Base-by-base conservation (phyloP, 2,797 vertebrate species). In the Lagocephalus sceleratus region DNA sequence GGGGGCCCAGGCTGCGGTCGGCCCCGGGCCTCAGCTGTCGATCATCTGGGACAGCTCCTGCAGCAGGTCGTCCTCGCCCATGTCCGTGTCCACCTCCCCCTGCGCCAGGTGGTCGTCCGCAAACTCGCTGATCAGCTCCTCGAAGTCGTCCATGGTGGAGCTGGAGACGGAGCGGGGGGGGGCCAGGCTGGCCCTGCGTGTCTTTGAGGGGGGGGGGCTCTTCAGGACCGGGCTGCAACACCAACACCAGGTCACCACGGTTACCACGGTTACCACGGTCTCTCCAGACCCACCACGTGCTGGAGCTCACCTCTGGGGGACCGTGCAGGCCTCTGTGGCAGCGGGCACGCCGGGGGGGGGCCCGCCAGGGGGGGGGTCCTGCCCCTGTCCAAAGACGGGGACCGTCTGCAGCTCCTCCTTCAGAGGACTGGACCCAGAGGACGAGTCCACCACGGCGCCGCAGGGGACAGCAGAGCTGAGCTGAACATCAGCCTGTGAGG, bases 41-140 rank as follows among this genome's bases (percentile, higher is more conserved):
- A 87, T 87, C 87, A 87, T 86, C 20, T 87, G 83, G 0, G 83
- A 85, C 47, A 89, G 79, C 20, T 89, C 88, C 58, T 85, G 82
- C 43, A 87, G 65, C 51, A 89, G 70, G 66, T 93, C 90, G 1
- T 89, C 88, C 48, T 87, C 95, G 16, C 93, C 94, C 3, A 98
- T 94, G 20, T 87, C 91, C 0, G 93, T 90, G 64, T 98, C 95
- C 10, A 96, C 88, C 6, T 95, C 94, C 5, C 88, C 46, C 1
- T 21, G 93, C 68, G 94, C 94, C 55, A 96, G 80, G 48, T 93
- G 93, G 60, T 94, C 94, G 17, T 92, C 94, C 0, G 94, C 94
- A 84, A 99, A 97, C 79, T 98, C 94, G 77, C 91, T 95, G 61
- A 98, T 93, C 21, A 98, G 84, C 22, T 95, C 91, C 41, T 99